These are phyloP conservation scores for Drosophila nasuta DNA, from an alignment of 1,140 invertebrate genomes.

Conservation along the genomic window DNA sequence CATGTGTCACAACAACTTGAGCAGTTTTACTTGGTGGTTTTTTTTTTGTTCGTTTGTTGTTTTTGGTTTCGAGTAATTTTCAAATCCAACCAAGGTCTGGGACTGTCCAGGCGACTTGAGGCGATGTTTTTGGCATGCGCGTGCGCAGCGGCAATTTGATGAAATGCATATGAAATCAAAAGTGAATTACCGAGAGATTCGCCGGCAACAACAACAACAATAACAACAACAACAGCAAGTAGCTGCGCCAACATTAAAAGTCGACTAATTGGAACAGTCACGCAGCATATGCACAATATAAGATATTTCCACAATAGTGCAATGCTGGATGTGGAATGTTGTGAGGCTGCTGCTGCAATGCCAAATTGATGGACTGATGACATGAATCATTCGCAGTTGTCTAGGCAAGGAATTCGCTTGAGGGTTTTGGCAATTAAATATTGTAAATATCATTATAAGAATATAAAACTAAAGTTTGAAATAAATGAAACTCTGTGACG, in stretches of 20 bases:
- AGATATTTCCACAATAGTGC: not conserved
- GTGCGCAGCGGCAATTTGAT: slow-evolving; percentile 81
- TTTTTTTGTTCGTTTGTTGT: slow-evolving; percentile 36
- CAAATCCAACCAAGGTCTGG: slow-evolving; percentile 80
- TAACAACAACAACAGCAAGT: slow-evolving; percentile 14
- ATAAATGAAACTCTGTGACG: not conserved
- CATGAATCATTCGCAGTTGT: slow-evolving; percentile 17
- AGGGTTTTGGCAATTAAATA: slow-evolving; percentile 57
- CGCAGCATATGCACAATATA: slow-evolving; percentile 44
- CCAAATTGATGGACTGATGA: slow-evolving; percentile 32
- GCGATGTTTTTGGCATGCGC: slow-evolving; percentile 61
- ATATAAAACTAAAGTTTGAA: slow-evolving; percentile 30
- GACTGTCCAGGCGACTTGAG: slow-evolving; percentile 41
- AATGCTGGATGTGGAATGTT: slow-evolving; percentile 12
- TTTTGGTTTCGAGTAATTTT: slow-evolving; percentile 63
- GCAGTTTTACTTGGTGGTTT: slow-evolving; percentile 10
- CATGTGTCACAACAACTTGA: not conserved
- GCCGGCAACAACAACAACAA: slow-evolving; percentile 7
- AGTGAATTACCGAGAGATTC: slow-evolving; percentile 71
- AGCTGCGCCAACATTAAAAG: slow-evolving; percentile 19
- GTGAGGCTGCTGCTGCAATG: slow-evolving; percentile 6
- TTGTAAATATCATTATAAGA: slow-evolving; percentile 69
- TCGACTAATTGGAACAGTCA: slow-evolving; percentile 69
- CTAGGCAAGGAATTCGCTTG: slow-evolving; percentile 34
- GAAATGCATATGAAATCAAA: slow-evolving; percentile 83